These are phyloP conservation scores for Nephrotoma appendiculata DNA, from an alignment of 2,888 invertebrate species.

Conservation along the genomic window DNA sequence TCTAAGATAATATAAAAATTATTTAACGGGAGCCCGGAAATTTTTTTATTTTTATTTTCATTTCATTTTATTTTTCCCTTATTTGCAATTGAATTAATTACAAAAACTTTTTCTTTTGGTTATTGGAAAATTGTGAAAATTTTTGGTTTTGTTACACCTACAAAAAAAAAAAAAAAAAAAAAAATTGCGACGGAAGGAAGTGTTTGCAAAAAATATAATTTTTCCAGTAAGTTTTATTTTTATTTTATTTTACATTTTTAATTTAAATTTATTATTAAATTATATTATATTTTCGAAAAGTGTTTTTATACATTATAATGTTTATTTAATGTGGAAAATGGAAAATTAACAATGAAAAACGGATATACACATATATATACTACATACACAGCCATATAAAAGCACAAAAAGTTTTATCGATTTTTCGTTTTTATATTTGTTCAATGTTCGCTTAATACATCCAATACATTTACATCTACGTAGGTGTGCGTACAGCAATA, in stretches of 20 bases:
- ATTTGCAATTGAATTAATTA: background rate
- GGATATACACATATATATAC: background rate
- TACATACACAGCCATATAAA: background rate
- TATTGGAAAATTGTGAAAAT: background rate
- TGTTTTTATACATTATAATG: background rate
- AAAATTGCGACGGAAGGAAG: background rate
- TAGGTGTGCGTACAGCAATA: background rate
- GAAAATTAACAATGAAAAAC: background rate
- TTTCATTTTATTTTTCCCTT: background rate
- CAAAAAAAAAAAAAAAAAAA: background rate
- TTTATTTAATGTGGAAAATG: background rate
- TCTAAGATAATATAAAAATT: background rate
- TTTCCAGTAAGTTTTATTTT: background rate
- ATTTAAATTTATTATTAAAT: background rate
- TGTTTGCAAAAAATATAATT: background rate
- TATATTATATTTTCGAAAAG: background rate
- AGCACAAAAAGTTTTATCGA: background rate
- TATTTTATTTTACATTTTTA: background rate
- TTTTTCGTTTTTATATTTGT: background rate
- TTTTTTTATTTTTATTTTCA: constrained; percentile 1
- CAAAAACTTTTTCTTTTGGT: background rate
- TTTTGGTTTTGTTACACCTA: too few relatives aligned
- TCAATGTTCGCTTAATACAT: background rate
- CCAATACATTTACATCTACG: background rate
- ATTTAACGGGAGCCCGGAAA: background rate